Base-by-base conservation (phyloP, 2,888 invertebrate genomes). In the Aricia artaxerxes region DNA sequence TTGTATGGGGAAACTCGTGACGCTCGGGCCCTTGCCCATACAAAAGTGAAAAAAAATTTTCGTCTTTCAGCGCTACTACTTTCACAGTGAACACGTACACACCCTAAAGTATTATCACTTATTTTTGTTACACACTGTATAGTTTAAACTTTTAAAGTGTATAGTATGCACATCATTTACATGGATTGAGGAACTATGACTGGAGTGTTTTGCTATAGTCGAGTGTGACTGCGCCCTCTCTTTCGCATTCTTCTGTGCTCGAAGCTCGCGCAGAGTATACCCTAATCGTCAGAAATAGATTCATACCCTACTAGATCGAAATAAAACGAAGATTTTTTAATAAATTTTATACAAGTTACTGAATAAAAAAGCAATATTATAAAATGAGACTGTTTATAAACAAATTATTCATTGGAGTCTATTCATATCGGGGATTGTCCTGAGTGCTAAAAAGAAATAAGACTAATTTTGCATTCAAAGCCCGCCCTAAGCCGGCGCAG, bases 371-470 rank as follows among this genome's bases (percentile, higher is more conserved):
- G 64, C 64, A 64, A 31, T 64, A 64, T 64, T 7, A 16, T 7
- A 53, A 57, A 57, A 53, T 76, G 35, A 44, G 53, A 57, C 83
- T 84, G 84, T 87, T 88, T 87, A 89, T 87, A 89, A 89, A 85
- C 88, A 89, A 90, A 90, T 91, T 90, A 90, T 89, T 87, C 86
- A 88, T 91, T 88, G 87, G 89, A 89, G 90, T 91, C 89, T 88
- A 91, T 92, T 90, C 89, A 89, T 88, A 90, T 90, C 88, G 87
- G 87, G 87, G 88, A 90, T 87, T 87, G 88, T 85, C 85, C 85
- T 92, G 92, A 93, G 92, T 93, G 93, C 91, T 92, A 90, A 92
- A 94, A 93, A 93, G 93, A 93, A 93, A 93, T 93, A 93, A 91
- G 91, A 88, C 91, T 91, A 90, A 93, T 93, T 93, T 91, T 89